A percentile compares a stretch with the other conserved stretches of the same genome.
phyloP scores from a whole-genome alignment of 2,888 invertebrate species.

The Nemoura dubitans region DNA sequence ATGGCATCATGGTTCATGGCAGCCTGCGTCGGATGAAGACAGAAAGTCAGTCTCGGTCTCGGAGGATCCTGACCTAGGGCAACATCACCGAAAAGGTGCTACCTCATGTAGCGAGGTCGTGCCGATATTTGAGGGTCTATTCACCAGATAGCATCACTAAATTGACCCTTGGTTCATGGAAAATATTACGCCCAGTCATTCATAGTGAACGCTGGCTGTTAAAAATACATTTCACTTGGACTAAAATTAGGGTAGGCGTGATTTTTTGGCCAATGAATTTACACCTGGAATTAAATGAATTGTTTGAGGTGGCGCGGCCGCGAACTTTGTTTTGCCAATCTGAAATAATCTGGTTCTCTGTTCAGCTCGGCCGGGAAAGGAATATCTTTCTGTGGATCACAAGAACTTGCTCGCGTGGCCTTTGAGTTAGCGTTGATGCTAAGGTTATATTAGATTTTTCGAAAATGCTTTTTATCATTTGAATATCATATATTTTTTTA shows the following conservation, averaged over 20 bases:
- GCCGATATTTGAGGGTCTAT: slow-evolving; percentile 14
- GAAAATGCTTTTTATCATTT: too few species aligned
- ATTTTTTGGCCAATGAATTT: not conserved
- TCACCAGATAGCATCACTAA: slow-evolving; percentile 20
- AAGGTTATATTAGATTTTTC: too few species aligned
- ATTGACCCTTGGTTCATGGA: slow-evolving; percentile 23
- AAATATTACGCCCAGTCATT: slow-evolving; percentile 31
- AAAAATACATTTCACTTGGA: slow-evolving; percentile 14
- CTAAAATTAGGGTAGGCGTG: slow-evolving; percentile 8
- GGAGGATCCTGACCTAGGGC: not conserved
- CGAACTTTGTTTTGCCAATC: too few species aligned
- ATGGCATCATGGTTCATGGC: not conserved
- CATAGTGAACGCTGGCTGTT: not conserved
- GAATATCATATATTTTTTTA: too few species aligned
- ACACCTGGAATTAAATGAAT: not conserved
- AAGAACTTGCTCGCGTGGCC: too few species aligned
- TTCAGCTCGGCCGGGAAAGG: too few species aligned
- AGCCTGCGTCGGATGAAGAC: slow-evolving; percentile 1
- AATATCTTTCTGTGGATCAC: too few species aligned
- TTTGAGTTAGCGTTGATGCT: too few species aligned
- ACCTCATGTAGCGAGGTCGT: slow-evolving; percentile 18
- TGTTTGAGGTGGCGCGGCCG: too few species aligned
- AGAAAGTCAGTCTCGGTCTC: not conserved
- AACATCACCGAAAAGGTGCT: slow-evolving; percentile 19
- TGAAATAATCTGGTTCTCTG: too few species aligned